Conservation (phyloP, 2,888 invertebrate genomes). For the Hyles lineata region DNA sequence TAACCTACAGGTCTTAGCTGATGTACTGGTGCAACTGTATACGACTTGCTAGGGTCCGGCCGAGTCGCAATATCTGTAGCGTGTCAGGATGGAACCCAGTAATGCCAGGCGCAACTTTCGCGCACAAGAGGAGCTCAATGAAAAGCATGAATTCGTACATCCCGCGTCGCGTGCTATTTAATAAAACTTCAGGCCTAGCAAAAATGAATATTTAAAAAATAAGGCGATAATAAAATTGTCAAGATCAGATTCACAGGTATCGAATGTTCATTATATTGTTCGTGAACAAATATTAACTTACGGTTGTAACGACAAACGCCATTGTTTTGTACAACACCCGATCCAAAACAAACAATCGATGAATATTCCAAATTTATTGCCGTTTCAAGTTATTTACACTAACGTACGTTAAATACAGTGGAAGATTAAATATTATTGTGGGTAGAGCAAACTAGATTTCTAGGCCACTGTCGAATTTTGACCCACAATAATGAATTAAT, state of each 20-base stretch:
- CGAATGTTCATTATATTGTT: neutral
- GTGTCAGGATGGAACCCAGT: too few relatives aligned
- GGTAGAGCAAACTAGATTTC: neutral
- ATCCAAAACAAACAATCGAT: neutral
- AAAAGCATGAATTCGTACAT: too few relatives aligned
- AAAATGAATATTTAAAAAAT: neutral
- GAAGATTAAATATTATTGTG: neutral
- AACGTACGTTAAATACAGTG: neutral
- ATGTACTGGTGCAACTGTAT: too few relatives aligned
- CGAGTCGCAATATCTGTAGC: too few relatives aligned
- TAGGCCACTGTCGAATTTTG: too few relatives aligned
- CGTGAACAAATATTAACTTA: slow-evolving; percentile 3
- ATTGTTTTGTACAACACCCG: neutral
- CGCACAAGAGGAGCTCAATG: too few relatives aligned
- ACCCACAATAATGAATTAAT: too few relatives aligned
- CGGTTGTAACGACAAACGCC: neutral
- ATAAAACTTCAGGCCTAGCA: too few relatives aligned
- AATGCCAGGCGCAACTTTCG: too few relatives aligned
- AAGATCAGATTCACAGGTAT: slow-evolving; percentile 5
- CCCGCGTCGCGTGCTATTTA: too few relatives aligned
- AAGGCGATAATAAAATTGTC: neutral
- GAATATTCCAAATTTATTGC: slow-evolving; percentile 6
- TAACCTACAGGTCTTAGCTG: too few relatives aligned
- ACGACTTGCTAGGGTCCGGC: too few relatives aligned
- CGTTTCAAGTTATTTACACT: neutral